These are phyloP conservation scores for Trichogramma evanescens DNA, from an alignment of 2,888 invertebrate genomes.

Conservation along the genomic window DNA sequence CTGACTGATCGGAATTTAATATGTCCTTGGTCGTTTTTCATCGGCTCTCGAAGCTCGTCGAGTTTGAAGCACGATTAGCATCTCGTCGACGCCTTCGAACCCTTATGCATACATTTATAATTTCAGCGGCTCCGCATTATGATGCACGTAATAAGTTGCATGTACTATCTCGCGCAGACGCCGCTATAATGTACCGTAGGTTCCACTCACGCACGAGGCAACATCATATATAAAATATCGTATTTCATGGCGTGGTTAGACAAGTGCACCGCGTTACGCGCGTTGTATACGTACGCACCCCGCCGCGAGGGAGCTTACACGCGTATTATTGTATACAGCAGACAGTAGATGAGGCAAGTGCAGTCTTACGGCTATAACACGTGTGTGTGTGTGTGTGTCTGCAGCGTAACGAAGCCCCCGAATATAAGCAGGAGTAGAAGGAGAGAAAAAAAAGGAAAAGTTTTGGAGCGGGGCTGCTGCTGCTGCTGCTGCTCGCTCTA, in stretches of 20 bases:
- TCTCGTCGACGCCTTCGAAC: no score
- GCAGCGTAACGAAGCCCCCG: background rate
- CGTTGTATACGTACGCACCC: background rate
- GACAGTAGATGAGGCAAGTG: background rate
- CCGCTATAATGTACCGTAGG: background rate
- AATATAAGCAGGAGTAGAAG: background rate
- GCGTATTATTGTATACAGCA: background rate
- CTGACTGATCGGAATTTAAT: no score
- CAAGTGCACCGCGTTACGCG: slow-evolving; percentile 4
- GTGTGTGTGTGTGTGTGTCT: no score
- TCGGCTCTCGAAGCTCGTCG: no score
- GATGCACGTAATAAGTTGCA: no score
- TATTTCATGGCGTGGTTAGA: slow-evolving; percentile 2
- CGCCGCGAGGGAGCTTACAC: background rate
- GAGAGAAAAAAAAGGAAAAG: background rate
- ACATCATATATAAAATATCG: background rate
- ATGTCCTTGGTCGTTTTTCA: no score
- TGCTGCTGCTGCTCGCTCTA: no score
- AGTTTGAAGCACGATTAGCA: no score
- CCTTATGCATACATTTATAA: no score
- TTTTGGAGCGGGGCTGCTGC: background rate
- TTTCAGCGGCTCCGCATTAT: no score
- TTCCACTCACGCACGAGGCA: background rate
- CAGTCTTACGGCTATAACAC: no score
- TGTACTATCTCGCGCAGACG: background rate